Evolutionary conservation across 1,140 invertebrate species (phyloP).

Genomic region (Nixonia krombeini): DNA sequence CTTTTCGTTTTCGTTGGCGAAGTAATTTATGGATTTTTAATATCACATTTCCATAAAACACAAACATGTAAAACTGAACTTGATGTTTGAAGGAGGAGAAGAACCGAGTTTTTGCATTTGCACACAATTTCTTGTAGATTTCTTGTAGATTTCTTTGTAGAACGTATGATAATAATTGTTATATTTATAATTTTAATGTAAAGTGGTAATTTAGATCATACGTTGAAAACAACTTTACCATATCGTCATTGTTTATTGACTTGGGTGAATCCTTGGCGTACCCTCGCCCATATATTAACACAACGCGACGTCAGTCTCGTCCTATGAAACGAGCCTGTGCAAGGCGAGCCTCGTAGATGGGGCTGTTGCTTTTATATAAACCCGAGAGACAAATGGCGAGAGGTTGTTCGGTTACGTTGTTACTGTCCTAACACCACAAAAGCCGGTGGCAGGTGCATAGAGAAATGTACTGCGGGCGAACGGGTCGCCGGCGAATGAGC

Average conservation of each 20-base stretch:
- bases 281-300: neutral
- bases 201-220: too few species aligned
- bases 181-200: too few species aligned
- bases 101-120: too few species aligned
- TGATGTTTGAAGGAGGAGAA: too few species aligned
- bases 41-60: too few species aligned
- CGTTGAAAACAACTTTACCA: too few species aligned
- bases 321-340: neutral
- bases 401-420: conserved; percentile 31
- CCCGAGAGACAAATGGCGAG: conserved; percentile 60
- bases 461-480: conserved; percentile 49
- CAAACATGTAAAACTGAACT: too few species aligned
- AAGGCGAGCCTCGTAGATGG: neutral
- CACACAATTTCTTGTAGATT: too few species aligned
- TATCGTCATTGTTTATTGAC: neutral
- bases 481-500: conserved; percentile 23
- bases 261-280: neutral
- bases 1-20: too few species aligned
- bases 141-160: too few species aligned
- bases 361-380: conserved; percentile 54
- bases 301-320: neutral
- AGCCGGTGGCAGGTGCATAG: conserved; percentile 58
- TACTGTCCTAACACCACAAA: conserved; percentile 42
- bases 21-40: too few species aligned
- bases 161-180: too few species aligned